Evolutionary conservation across 2,888 invertebrate species (phyloP).

Genomic region (Xiphydria camelus): DNA sequence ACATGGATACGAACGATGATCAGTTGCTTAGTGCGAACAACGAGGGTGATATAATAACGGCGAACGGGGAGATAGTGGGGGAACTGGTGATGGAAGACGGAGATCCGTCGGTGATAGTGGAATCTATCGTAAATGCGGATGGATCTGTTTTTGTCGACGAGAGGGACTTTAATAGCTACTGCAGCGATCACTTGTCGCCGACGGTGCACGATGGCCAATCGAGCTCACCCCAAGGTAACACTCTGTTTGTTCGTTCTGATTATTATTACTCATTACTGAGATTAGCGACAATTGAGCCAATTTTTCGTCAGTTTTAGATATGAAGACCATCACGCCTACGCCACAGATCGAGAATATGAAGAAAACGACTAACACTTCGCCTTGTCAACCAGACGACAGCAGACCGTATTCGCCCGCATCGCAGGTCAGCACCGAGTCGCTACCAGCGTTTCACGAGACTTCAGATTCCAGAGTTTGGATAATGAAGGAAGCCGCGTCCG

Average conservation of each 20-base stretch:
- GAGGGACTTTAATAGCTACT: constrained; percentile 47
- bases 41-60: constrained; percentile 42
- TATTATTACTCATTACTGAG: no score
- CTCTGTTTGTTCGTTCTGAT: no score
- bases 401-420: constrained; percentile 27
- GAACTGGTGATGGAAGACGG: constrained; percentile 52
- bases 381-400: constrained; percentile 24
- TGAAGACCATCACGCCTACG: constrained; percentile 33
- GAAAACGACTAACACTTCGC: constrained; percentile 24
- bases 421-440: constrained; percentile 28
- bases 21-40: constrained; percentile 39
- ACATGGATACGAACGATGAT: constrained; percentile 40
- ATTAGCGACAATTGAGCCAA: not conserved
- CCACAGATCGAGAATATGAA: constrained; percentile 36
- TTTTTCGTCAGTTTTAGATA: constrained; percentile 36
- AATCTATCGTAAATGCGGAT: constrained; percentile 50
- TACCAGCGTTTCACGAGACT: constrained; percentile 31
- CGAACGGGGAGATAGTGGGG: constrained; percentile 49
- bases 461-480: constrained; percentile 45
- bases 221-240: constrained; percentile 37
- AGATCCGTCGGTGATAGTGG: constrained; percentile 52
- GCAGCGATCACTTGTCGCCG: constrained; percentile 41
- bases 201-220: constrained; percentile 37
- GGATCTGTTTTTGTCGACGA: constrained; percentile 52
- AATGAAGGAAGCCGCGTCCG: constrained; percentile 33